Evolutionary conservation across 2,797 vertebrate genomes (phyloP).

Genomic region (Sebastes nivosus): DNA sequence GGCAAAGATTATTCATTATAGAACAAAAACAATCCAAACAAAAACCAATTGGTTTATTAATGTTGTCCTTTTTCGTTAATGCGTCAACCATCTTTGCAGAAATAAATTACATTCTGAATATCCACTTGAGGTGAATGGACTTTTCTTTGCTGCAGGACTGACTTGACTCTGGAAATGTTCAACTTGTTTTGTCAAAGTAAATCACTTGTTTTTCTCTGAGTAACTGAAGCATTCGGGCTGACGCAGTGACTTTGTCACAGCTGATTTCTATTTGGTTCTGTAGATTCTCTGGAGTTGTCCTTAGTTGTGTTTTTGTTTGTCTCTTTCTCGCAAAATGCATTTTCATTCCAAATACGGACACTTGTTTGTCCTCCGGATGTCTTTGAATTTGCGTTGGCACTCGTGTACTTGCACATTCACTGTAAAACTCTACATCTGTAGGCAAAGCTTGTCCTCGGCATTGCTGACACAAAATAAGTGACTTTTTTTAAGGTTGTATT

Average conservation of each 20-base stretch:
- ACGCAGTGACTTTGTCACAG: slow-evolving; percentile 34
- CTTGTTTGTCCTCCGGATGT: slow-evolving; percentile 17
- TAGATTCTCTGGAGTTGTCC: slow-evolving; percentile 8
- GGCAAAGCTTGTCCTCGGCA: background rate
- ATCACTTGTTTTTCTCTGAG: background rate
- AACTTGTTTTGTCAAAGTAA: slow-evolving; percentile 9
- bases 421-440: background rate
- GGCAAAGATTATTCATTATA: slow-evolving; percentile 35
- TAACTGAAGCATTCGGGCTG: slow-evolving; percentile 21
- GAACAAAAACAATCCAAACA: slow-evolving; percentile 33
- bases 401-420: background rate
- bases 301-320: background rate
- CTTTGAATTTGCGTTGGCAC: background rate
- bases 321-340: background rate
- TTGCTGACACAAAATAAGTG: background rate
- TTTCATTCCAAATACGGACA: background rate
- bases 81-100: slow-evolving; percentile 5
- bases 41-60: slow-evolving; percentile 29
- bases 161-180: slow-evolving; percentile 12
- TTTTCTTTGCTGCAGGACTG: slow-evolving; percentile 9
- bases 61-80: slow-evolving; percentile 7
- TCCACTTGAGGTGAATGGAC: slow-evolving; percentile 21
- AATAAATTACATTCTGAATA: slow-evolving; percentile 33
- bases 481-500: background rate
- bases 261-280: slow-evolving; percentile 2